A percentile compares a stretch with the other conserved stretches of the same genome.
phyloP scores from a whole-genome alignment of 92 coral and sea anemone species.

The Diadumene lineata region DNA sequence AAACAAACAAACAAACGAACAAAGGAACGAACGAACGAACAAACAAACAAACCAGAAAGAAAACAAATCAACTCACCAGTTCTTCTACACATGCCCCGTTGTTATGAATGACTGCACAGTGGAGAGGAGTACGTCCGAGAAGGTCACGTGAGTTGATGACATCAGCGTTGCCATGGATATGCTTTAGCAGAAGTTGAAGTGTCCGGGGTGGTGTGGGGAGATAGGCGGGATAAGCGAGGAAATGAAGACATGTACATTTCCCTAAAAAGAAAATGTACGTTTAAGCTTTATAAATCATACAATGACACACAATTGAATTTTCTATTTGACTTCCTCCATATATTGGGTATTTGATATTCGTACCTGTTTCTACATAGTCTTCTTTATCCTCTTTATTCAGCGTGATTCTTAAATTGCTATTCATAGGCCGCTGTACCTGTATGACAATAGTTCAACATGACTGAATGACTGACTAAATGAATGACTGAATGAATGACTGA shows the following conservation, averaged over 20 bases:
- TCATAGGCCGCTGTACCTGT: constrained; percentile 27
- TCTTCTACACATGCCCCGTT: constrained; percentile 57
- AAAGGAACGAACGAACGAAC: too few relatives aligned
- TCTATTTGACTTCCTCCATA: too few relatives aligned
- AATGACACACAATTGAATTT: too few relatives aligned
- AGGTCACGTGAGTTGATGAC: constrained; percentile 62
- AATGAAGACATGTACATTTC: constrained; percentile 74
- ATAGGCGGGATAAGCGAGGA: constrained; percentile 25
- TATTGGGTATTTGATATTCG: background rate
- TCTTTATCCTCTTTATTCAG: constrained; percentile 14
- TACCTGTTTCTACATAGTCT: constrained; percentile 58
- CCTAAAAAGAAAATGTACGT: constrained; percentile 54
- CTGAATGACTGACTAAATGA: too few relatives aligned
- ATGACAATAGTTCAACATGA: too few relatives aligned
- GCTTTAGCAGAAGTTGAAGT: constrained; percentile 23
- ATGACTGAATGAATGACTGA: too few relatives aligned
- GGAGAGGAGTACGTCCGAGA: constrained; percentile 83
- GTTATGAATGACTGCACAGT: constrained; percentile 67
- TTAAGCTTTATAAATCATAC: too few relatives aligned
- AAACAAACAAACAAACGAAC: too few relatives aligned
- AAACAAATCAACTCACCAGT: constrained; percentile 37
- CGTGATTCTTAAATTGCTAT: constrained; percentile 25
- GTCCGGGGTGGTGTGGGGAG: background rate
- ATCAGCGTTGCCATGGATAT: constrained; percentile 33
- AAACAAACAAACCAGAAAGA: too few relatives aligned